Evolutionary conservation across 2,113 vertebrate species (phyloP).

Genomic region (Phasianus colchicus): DNA sequence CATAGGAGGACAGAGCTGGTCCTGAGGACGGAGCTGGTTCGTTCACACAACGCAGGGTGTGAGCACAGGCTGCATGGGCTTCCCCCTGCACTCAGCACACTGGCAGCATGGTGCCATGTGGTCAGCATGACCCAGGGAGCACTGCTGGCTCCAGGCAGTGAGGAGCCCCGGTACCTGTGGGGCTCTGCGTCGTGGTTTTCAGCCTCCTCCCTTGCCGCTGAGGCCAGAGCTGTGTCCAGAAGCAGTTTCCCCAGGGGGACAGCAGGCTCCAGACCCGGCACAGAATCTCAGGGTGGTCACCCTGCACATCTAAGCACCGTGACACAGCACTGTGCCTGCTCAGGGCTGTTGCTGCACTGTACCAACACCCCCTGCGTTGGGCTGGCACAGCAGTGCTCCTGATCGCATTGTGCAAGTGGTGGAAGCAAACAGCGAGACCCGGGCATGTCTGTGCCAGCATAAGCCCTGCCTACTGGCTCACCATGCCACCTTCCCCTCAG

Average conservation of each 20-base stretch:
- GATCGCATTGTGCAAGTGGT: accelerated
- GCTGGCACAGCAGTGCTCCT: background rate
- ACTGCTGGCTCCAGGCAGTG: accelerated
- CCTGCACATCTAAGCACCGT: too few species aligned
- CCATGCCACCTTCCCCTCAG: background rate
- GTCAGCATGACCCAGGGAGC: accelerated
- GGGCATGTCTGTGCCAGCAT: accelerated
- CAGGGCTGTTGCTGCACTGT: background rate
- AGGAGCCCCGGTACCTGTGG: background rate
- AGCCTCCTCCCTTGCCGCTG: background rate
- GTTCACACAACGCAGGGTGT: accelerated
- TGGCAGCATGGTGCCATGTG: accelerated
- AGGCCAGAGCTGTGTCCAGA: accelerated
- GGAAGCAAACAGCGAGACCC: background rate
- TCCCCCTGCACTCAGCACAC: accelerated
- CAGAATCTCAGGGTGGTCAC: background rate
- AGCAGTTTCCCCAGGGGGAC: accelerated
- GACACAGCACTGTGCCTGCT: too few species aligned
- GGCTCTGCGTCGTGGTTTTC: background rate
- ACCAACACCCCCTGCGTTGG: accelerated
- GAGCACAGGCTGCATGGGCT: background rate
- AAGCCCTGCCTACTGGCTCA: background rate
- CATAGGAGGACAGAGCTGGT: too few species aligned
- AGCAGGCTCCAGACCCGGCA: accelerated
- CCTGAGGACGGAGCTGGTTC: background rate